Conservation (phyloP, 2,797 vertebrate genomes). For the Allobates femoralis region DNA sequence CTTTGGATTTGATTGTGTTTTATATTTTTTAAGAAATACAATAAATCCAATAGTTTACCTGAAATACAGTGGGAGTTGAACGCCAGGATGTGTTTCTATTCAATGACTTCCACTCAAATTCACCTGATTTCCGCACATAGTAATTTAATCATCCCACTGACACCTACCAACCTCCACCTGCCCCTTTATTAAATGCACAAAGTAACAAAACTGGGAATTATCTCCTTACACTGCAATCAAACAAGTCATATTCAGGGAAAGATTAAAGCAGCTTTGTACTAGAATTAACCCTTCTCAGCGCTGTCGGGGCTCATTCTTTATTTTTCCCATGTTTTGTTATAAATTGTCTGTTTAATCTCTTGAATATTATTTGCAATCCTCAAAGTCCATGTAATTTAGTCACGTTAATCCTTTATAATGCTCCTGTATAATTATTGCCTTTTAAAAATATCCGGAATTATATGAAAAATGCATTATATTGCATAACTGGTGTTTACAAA, state of each 20-base stretch:
- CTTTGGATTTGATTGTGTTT: background rate
- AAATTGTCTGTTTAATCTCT: constrained; percentile 21
- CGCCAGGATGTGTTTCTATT: constrained; percentile 41
- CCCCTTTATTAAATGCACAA: constrained; percentile 54
- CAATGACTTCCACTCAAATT: constrained; percentile 40
- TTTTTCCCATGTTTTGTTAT: constrained; percentile 8
- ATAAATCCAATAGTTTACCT: constrained; percentile 17
- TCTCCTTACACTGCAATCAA: constrained; percentile 50
- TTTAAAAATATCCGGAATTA: background rate
- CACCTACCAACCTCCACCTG: constrained; percentile 49
- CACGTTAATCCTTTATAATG: background rate
- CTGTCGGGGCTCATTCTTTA: background rate
- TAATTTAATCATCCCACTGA: constrained; percentile 56
- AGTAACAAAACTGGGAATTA: constrained; percentile 59
- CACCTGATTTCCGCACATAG: constrained; percentile 44
- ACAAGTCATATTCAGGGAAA: constrained; percentile 45
- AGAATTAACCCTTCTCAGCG: constrained; percentile 31
- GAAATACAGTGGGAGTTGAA: constrained; percentile 38
- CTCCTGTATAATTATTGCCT: background rate
- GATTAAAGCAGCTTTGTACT: constrained; percentile 35
- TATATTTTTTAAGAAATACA: background rate
- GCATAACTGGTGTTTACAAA: background rate
- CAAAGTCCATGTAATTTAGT: background rate
- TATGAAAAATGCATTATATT: background rate
- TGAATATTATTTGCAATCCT: constrained; percentile 22